Evolutionary conservation across 2,113 vertebrate genomes (phyloP).

Genomic region (Anas platyrhynchos): DNA sequence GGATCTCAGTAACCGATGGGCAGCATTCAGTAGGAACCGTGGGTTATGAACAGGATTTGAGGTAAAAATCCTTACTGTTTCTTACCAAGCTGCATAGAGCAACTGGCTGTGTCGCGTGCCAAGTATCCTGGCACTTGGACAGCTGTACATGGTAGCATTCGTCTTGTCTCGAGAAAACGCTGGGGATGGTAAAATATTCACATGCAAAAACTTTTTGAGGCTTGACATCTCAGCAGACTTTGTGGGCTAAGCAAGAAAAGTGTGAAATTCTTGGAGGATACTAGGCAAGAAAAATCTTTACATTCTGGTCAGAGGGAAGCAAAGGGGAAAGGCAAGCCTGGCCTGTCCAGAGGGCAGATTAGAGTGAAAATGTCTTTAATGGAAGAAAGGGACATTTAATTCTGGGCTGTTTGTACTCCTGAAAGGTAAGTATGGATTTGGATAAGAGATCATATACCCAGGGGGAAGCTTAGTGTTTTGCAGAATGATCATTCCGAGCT

Average conservation of each 20-base stretch:
- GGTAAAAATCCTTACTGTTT: not conserved
- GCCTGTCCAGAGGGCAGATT: not conserved
- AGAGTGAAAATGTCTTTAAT: not conserved
- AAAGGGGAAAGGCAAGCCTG: not conserved
- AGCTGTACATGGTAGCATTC: not conserved
- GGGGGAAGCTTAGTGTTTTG: not conserved
- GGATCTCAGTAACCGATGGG: not conserved
- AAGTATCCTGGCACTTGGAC: not conserved
- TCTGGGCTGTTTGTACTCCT: not conserved
- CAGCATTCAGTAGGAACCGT: not conserved
- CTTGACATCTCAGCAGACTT: not conserved
- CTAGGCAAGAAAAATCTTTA: not conserved
- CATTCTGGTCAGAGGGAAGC: not conserved
- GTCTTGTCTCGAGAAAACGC: not conserved
- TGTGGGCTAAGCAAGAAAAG: not conserved
- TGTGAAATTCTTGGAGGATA: not conserved
- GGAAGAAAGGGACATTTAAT: not conserved
- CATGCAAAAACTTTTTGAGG: not conserved
- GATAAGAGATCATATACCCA: not conserved
- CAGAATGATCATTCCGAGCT: not conserved
- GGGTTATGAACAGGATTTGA: not conserved
- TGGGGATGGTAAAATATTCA: not conserved
- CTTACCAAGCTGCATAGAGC: not conserved
- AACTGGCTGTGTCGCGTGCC: not conserved
- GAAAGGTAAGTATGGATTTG: not conserved